Percentiles rank a stretch among this genome's conserved stretches.
Conservation (phyloP, 2,888 invertebrate species). For the Drosophila nigricruria region DNA sequence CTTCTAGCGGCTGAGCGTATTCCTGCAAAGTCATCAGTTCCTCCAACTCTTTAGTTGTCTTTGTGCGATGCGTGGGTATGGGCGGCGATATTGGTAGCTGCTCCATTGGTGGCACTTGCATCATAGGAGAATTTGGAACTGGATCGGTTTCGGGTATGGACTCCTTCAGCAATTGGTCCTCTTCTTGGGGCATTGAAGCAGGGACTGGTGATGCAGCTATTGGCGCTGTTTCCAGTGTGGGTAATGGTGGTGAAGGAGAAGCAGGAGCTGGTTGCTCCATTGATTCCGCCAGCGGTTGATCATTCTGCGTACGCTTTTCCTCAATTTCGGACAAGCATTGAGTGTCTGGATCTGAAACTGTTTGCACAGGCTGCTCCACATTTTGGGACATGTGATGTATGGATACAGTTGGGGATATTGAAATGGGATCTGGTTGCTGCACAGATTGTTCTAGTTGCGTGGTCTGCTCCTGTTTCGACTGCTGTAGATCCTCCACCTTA, state of each 20-base stretch:
- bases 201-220: neutral
- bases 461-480: neutral
- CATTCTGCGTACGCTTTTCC: neutral
- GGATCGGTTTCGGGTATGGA: neutral
- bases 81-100: conserved; percentile 42
- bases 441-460: neutral
- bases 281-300: neutral
- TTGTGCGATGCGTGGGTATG: conserved; percentile 67
- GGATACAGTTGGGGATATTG: neutral
- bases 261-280: neutral
- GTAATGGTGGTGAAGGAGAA: neutral
- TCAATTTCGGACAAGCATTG: neutral
- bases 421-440: neutral
- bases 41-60: conserved; percentile 48
- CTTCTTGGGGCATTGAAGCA: neutral
- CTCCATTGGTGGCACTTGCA: neutral
- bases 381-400: neutral
- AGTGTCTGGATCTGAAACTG: neutral
- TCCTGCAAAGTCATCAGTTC: conserved; percentile 22
- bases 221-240: neutral
- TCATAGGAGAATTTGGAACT: conserved; percentile 1
- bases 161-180: neutral
- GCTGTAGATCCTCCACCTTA: neutral
- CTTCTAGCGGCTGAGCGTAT: conserved; percentile 9
- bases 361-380: neutral